Evolutionary conservation across 2,113 vertebrate species (phyloP).

Genomic region (Rostratula benghalensis): DNA sequence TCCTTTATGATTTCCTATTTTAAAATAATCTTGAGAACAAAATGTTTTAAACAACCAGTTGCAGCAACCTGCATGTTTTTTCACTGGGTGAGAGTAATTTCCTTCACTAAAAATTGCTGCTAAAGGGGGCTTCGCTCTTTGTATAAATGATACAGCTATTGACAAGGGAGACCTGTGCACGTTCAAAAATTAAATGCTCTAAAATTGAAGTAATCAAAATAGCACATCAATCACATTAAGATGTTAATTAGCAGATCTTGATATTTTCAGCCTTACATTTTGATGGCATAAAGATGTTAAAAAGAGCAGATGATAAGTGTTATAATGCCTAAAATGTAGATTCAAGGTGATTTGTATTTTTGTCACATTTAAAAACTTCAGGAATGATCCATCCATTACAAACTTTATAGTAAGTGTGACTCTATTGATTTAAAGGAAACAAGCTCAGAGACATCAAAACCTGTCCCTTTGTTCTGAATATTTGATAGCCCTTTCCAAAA

Average conservation of each 20-base stretch:
- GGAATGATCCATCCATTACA: not conserved
- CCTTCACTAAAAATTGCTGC: not conserved
- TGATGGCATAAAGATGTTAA: not conserved
- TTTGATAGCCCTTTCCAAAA: not conserved
- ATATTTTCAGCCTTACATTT: not conserved
- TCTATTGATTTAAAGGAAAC: not conserved
- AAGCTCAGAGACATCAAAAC: not conserved
- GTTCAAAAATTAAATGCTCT: not conserved
- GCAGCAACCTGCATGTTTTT: not conserved
- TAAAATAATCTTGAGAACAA: not conserved
- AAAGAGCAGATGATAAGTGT: not conserved
- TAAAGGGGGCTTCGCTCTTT: not conserved
- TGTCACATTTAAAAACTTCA: not conserved
- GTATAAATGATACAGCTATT: not conserved
- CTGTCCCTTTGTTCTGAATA: not conserved
- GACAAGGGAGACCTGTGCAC: not conserved
- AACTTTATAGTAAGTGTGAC: not conserved
- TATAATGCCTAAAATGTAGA: not conserved
- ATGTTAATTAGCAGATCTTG: not conserved
- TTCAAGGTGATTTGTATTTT: not conserved
- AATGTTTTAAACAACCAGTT: not conserved
- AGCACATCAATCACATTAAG: not conserved
- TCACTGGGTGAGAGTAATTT: not conserved
- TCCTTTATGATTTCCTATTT: not conserved
- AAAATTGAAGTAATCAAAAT: not conserved